Evolutionary conservation across 92 coral and sea anemone genomes (phyloP).

Genomic region (Parazoanthus swiftii): DNA sequence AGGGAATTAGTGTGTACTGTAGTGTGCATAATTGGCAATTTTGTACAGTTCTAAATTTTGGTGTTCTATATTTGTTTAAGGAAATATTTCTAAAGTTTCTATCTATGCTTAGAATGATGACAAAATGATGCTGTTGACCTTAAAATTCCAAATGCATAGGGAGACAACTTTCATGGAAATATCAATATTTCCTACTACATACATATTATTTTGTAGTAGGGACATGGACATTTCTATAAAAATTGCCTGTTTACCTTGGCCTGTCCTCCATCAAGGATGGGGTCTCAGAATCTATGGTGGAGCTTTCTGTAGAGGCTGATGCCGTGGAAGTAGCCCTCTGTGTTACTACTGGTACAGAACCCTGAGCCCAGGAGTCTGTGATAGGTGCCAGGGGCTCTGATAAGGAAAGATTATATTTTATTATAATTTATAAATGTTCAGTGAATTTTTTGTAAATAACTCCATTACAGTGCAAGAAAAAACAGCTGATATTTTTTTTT

Average conservation of each 20-base stretch:
- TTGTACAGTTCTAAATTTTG: too few species aligned
- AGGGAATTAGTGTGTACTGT: too few species aligned
- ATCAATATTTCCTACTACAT: neutral
- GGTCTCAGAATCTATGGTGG: conserved; percentile 62
- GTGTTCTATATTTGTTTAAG: too few species aligned
- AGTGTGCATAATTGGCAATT: too few species aligned
- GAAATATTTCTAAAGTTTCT: too few species aligned
- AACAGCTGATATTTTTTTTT: too few species aligned
- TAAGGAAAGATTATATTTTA: neutral
- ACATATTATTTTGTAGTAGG: neutral
- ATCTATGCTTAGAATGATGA: too few species aligned
- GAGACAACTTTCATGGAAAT: too few species aligned
- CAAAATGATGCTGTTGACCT: too few species aligned
- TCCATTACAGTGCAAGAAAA: too few species aligned
- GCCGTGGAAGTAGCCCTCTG: conserved; percentile 55
- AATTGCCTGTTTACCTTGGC: conserved; percentile 60
- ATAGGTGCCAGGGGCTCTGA: conserved; percentile 89
- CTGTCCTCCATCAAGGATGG: conserved; percentile 64
- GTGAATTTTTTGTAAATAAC: neutral
- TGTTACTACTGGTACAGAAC: conserved; percentile 83
- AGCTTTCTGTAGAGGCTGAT: conserved; percentile 61
- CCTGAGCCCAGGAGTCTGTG: conserved; percentile 99
- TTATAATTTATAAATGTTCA: neutral
- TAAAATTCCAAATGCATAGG: too few species aligned
- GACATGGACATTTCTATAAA: neutral